phyloP scores from a whole-genome alignment of 2,113 vertebrate genomes.

The Gobiocypris rarus region DNA sequence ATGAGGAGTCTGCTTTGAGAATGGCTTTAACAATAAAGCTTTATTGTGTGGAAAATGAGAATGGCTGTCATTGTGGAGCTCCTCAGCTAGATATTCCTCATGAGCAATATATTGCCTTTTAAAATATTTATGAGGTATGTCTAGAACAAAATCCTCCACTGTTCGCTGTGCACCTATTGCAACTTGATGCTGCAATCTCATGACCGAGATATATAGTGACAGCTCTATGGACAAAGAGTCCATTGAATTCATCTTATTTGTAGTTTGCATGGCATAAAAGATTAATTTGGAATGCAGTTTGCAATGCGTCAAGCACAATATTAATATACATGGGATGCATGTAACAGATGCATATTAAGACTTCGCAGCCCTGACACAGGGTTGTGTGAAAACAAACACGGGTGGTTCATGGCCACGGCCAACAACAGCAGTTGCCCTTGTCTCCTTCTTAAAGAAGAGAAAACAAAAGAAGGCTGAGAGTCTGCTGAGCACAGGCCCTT shows the following conservation, averaged over 20 bases:
- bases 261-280: background rate
- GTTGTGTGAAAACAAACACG: conserved; percentile 49
- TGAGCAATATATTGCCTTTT: conserved; percentile 21
- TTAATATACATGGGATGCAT: conserved; percentile 3
- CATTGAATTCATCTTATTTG: background rate
- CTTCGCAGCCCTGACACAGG: conserved; percentile 38
- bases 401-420: conserved; percentile 52
- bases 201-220: background rate
- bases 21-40: conserved; percentile 37
- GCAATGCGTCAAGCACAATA: background rate
- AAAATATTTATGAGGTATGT: conserved; percentile 32
- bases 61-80: background rate
- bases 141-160: conserved; percentile 9
- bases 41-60: conserved; percentile 30
- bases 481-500: conserved; percentile 30
- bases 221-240: background rate
- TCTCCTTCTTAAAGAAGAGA: conserved; percentile 43
- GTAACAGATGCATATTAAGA: conserved; percentile 43
- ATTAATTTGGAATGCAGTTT: background rate
- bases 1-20: conserved; percentile 31
- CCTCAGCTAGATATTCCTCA: background rate
- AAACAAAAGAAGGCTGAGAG: conserved; percentile 55
- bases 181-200: background rate
- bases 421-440: conserved; percentile 46
- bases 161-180: background rate